Base-by-base conservation (phyloP, 2,113 vertebrate species). In the Columbina picui region DNA sequence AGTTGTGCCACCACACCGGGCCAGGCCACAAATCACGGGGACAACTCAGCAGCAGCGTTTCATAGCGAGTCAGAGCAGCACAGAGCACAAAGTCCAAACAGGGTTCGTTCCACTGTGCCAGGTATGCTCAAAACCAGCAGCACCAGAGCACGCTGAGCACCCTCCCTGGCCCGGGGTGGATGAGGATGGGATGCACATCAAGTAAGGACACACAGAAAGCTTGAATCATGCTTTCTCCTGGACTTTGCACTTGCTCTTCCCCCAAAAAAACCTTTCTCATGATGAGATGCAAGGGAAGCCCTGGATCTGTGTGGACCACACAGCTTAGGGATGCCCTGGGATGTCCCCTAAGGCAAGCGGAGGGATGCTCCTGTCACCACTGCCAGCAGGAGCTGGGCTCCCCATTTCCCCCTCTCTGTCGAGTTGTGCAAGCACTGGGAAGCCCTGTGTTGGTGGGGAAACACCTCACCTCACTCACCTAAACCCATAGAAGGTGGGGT, bases 221-320 rank as follows among this genome's bases (percentile, higher is more conserved):
- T 38, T 39, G 18, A 57, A 47, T 19, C 12, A 29, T 27, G 22
- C 18, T 52, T 77, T 30, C 32, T 43, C 53, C 47, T 41, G 34
- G 12, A 32, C 10, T 47, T 20, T 50, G 32, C 23, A 20, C 25
- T 53, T 69, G 25, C 21, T 69, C 19, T 50, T 84, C 38, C 7
- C 43, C 39, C 39, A 8, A 45, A 7, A 27, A 56, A 38, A 13
- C 26, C 36, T 41, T 73, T 52, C 26, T 82, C 16, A 7, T 47
- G 56, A 10, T 1, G 19, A 52, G 36, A 67, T 8, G 18, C 47
- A 56, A 57, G 16, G 18, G 39, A 71, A 14, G 10, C 17, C 22
- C n/a, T 2, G 0, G 14, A 52, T n/a, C 26, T 16, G 30, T 4
- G 4, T 5, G 43, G 15, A 69, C 3, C 2, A 1, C 2, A 1